Base-by-base conservation (phyloP, 2,797 vertebrate genomes). In the Neoniphon sammara region DNA sequence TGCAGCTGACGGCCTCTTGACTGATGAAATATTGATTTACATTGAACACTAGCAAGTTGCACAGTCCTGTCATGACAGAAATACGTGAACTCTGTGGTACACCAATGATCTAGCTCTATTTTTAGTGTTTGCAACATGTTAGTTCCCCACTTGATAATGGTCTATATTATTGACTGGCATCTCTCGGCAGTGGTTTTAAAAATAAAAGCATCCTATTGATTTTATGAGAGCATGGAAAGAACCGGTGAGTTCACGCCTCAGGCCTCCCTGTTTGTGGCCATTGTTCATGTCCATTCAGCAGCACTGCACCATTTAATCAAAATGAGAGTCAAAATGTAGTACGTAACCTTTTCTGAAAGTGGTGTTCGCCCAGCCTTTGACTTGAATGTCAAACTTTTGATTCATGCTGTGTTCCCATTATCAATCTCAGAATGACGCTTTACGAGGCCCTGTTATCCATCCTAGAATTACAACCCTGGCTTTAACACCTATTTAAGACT, bases 131-230 rank as follows among this genome's bases (percentile, higher is more conserved):
- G 34, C 31, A 20, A 25, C 58, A 42, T 42, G 70, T 39, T 53
- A 47, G 75, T 64, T 73, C 70, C 70, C 77, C 70, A 47, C 78
- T 49, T 15, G 57, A 42, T 80, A 82, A 62, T 64, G 59, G 64
- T 42, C 49, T 55, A 68, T 34, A 30, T 64, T 77, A 87, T 85
- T 80, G 88, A 90, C 77, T 55, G 53, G 34, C 70, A 30, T 52
- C 66, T 60, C 73, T 44, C 59, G 25, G 58, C 66, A 12, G 3
- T 8, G 56, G 69, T 21, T 76, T 83, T 77, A 44, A 80, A 87
- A 89, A 81, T 70, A 79, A 85, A 86, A 61, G 66, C 79, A 68
- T 66, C 60, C 58, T 47, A 91, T 89, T 83, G 91, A 93, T 88
- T 88, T 63, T 78, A 44, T 60, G 62, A 55, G 66, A 58, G 80